Evolutionary conservation across 2,888 invertebrate species (phyloP).

Genomic region (Calameuta pallipes): DNA sequence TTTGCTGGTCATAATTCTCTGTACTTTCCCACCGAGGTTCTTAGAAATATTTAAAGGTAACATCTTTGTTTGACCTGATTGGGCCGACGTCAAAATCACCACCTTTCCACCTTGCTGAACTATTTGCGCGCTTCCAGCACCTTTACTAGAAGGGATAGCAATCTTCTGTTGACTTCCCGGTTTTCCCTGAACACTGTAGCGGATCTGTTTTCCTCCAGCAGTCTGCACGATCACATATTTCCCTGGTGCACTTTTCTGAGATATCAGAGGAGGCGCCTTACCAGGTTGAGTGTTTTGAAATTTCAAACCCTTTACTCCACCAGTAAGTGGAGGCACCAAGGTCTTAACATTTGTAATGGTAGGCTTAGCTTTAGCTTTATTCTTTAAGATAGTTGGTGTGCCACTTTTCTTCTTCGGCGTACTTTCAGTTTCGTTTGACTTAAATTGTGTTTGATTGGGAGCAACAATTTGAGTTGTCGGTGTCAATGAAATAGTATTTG

Average conservation of each 20-base stretch:
- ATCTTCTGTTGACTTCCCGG: constrained; percentile 50
- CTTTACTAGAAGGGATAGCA: constrained; percentile 48
- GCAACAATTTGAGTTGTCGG: constrained; percentile 43
- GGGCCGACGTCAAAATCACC: constrained; percentile 58
- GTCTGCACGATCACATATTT: constrained; percentile 63
- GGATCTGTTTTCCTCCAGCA: constrained; percentile 52
- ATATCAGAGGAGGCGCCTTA: constrained; percentile 43
- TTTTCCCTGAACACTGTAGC: constrained; percentile 56
- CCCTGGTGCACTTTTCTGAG: constrained; percentile 50
- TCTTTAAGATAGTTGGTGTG: constrained; percentile 58
- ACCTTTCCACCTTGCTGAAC: constrained; percentile 62
- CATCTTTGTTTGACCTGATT: constrained; percentile 54
- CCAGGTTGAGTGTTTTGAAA: constrained; percentile 46
- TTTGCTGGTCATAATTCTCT: constrained; percentile 71
- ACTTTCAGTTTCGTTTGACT: constrained; percentile 20
- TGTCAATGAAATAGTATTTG: constrained; percentile 32
- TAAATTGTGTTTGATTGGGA: constrained; percentile 23
- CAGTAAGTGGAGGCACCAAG: constrained; percentile 54
- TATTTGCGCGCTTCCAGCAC: constrained; percentile 53
- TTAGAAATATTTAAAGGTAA: constrained; percentile 58
- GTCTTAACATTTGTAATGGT: constrained; percentile 61
- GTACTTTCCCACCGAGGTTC: constrained; percentile 67
- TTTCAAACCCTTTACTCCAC: constrained; percentile 55
- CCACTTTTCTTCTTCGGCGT: constrained; percentile 57
- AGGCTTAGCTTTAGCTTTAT: constrained; percentile 57